A percentile compares a stretch with the other conserved stretches of the same genome.
phyloP scores from a whole-genome alignment of 2,797 vertebrate genomes.

The Apodemus agrarius region DNA sequence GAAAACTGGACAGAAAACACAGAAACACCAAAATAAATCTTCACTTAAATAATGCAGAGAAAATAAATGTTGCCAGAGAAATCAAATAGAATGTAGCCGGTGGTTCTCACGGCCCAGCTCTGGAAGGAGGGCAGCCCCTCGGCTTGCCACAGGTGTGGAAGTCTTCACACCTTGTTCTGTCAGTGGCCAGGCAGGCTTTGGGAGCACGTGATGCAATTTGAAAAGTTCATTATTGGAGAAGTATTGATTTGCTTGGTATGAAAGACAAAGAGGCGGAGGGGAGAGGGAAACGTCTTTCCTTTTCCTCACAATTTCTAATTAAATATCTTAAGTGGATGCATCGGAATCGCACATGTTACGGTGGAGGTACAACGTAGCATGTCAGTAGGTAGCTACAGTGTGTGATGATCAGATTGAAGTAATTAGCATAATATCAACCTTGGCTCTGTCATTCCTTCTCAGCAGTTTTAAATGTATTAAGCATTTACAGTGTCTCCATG shows the following conservation, averaged over 20 bases:
- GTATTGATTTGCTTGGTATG: not conserved
- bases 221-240: not conserved
- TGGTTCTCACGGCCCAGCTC: accelerated
- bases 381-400: not conserved
- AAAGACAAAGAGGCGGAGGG: not conserved
- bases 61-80: not conserved
- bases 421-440: not conserved
- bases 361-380: not conserved
- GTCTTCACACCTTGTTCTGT: not conserved
- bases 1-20: not conserved
- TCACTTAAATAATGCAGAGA: not conserved
- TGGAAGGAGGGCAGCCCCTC: not conserved
- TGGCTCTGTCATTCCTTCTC: not conserved
- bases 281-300: not conserved
- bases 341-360: not conserved
- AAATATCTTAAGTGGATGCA: not conserved
- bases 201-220: not conserved
- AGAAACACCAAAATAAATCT: not conserved
- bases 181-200: not conserved
- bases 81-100: not conserved
- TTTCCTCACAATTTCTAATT: not conserved
- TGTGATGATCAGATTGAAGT: not conserved
- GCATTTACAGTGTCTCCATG: not conserved
- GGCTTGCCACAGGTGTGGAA: not conserved
- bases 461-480: not conserved